Evolutionary conservation across 2,888 invertebrate species (phyloP).

Genomic region (Gari tellinella): DNA sequence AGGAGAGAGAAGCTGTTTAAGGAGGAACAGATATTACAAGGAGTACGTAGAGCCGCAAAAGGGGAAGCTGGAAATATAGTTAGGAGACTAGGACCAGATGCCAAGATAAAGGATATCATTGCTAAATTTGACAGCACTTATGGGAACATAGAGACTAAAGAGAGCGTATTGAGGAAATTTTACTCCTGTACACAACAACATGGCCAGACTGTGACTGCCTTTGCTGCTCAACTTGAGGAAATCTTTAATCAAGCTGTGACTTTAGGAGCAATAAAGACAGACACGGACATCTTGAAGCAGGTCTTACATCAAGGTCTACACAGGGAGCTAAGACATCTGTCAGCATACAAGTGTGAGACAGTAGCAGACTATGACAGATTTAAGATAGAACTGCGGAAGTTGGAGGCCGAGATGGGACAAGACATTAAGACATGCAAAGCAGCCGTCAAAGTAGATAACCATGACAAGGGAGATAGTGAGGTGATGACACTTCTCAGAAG

Average conservation of each 20-base stretch:
- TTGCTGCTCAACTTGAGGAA: conserved; percentile 5
- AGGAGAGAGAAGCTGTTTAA: neutral
- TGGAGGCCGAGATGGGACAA: neutral
- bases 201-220: neutral
- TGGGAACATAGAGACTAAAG: conserved; percentile 6
- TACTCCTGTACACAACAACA: conserved; percentile 6
- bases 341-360: conserved; percentile 18
- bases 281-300: conserved; percentile 7
- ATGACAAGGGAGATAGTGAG: neutral
- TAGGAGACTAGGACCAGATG: neutral
- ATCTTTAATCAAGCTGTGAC: conserved; percentile 18
- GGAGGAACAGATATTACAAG: conserved; percentile 3
- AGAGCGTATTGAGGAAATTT: conserved; percentile 8
- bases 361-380: conserved; percentile 25
- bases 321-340: conserved; percentile 8
- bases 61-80: conserved; percentile 14
- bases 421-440: neutral
- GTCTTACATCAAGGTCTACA: conserved; percentile 9
- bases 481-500: neutral
- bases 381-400: conserved; percentile 19
- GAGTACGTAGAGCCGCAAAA: neutral
- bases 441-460: neutral
- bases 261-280: conserved; percentile 7
- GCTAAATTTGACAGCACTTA: neutral
- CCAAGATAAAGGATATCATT: neutral